A percentile compares a stretch with the other conserved stretches of the same genome.
Conservation (phyloP, 2,888 invertebrate species). For the Ptilodon capucinus region DNA sequence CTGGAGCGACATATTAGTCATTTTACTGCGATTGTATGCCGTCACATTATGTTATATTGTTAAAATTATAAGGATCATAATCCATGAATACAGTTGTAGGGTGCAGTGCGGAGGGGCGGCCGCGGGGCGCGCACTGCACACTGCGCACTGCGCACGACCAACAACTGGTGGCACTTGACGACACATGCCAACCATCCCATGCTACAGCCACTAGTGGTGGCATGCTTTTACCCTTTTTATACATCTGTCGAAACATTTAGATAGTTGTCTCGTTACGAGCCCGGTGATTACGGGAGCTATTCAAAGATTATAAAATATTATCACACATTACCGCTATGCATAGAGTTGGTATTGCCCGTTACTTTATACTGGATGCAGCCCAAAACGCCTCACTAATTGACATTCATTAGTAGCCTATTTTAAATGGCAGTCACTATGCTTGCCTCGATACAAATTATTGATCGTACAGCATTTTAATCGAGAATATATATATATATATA, state of each 20-base stretch:
- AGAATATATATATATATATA: too few relatives aligned
- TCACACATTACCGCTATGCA: too few relatives aligned
- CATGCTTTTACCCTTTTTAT: neutral
- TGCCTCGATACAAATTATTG: too few relatives aligned
- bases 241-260: neutral
- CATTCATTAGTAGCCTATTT: too few relatives aligned
- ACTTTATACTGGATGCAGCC: too few relatives aligned
- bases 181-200: slow-evolving; percentile 11
- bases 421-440: too few relatives aligned
- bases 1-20: neutral
- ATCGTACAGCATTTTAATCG: neutral
- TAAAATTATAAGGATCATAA: neutral
- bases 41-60: neutral
- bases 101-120: neutral
- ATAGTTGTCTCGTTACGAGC: neutral
- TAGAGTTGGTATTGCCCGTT: too few relatives aligned
- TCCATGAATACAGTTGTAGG: neutral
- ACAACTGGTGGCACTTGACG: slow-evolving; percentile 15
- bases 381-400: too few relatives aligned
- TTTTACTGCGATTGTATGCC: neutral
- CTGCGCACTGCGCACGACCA: slow-evolving; percentile 3
- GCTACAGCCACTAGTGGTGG: neutral
- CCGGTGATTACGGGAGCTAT: neutral
- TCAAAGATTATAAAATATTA: too few relatives aligned
- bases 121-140: neutral